Conservation (phyloP, 2,888 invertebrate genomes). For the Harpalus rufipes region DNA sequence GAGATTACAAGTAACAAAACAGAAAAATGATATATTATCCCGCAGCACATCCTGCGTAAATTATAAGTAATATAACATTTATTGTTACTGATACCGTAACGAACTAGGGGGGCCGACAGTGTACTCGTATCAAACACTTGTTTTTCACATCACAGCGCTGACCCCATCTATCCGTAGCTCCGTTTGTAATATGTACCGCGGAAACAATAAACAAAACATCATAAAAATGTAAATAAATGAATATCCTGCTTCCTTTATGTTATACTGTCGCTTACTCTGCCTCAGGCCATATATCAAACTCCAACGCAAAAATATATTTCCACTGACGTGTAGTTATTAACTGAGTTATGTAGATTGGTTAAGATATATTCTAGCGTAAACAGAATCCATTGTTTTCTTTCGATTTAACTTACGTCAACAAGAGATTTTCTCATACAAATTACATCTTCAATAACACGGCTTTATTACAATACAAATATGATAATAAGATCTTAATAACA, state of each 20-base stretch:
- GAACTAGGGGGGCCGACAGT: background rate
- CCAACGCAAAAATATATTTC: constrained; percentile 27
- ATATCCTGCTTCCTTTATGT: constrained; percentile 43
- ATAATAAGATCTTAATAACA: background rate
- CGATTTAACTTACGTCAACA: background rate
- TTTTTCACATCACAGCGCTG: constrained; percentile 38
- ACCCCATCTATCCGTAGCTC: background rate
- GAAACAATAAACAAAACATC: constrained; percentile 49
- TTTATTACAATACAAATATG: background rate
- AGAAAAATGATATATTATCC: background rate
- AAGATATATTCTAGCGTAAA: constrained; percentile 7
- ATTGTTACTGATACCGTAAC: background rate
- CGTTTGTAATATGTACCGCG: constrained; percentile 20
- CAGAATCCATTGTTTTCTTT: background rate
- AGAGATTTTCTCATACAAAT: background rate
- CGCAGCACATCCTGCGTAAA: constrained; percentile 7
- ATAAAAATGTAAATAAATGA: constrained; percentile 49
- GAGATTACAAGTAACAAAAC: no score
- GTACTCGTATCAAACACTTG: constrained; percentile 17
- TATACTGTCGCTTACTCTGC: constrained; percentile 27
- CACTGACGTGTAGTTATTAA: constrained; percentile 37
- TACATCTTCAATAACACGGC: background rate
- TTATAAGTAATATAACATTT: constrained; percentile 25
- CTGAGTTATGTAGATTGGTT: constrained; percentile 32
- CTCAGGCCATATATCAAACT: constrained; percentile 30